Percentiles rank a stretch among this genome's conserved stretches.
phyloP scores from a whole-genome alignment of 2,113 vertebrate species.

The Gadus macrocephalus region DNA sequence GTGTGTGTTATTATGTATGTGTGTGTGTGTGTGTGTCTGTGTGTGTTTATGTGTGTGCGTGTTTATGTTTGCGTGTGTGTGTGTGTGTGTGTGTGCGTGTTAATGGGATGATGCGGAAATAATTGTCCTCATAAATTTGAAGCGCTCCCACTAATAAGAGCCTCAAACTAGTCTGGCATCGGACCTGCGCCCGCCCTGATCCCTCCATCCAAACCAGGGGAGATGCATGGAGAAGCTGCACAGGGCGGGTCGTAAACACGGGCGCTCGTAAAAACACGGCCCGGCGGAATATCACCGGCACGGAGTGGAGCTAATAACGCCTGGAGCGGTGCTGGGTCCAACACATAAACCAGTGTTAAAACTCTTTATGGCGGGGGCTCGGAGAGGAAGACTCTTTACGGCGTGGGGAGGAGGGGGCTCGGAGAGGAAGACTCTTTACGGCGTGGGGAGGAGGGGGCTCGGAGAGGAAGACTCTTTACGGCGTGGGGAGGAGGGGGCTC shows the following conservation, averaged over 20 bases:
- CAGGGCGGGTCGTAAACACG: background rate
- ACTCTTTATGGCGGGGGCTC: too few species aligned
- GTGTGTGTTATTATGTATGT: background rate
- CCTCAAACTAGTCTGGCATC: slow-evolving; percentile 5
- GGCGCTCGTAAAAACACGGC: slow-evolving; percentile 7
- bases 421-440: too few species aligned
- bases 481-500: too few species aligned
- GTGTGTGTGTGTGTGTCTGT: too few species aligned
- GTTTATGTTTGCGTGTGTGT: background rate
- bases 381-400: too few species aligned
- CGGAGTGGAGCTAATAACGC: slow-evolving; percentile 12
- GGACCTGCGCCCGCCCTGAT: background rate
- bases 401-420: too few species aligned
- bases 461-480: too few species aligned
- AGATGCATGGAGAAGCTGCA: background rate
- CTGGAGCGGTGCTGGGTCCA: background rate
- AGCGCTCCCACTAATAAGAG: background rate
- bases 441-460: too few species aligned
- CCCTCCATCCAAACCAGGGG: slow-evolving; percentile 5
- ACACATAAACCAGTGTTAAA: background rate
- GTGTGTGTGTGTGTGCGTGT: background rate
- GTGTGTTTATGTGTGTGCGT: background rate
- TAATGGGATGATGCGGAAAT: slow-evolving; percentile 16
- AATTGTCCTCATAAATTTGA: slow-evolving; percentile 13
- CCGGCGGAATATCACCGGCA: slow-evolving; percentile 4